A percentile compares a stretch with the other conserved stretches of the same genome.
Conservation (phyloP, 2,113 vertebrate genomes). For the Megaceryle maxima region DNA sequence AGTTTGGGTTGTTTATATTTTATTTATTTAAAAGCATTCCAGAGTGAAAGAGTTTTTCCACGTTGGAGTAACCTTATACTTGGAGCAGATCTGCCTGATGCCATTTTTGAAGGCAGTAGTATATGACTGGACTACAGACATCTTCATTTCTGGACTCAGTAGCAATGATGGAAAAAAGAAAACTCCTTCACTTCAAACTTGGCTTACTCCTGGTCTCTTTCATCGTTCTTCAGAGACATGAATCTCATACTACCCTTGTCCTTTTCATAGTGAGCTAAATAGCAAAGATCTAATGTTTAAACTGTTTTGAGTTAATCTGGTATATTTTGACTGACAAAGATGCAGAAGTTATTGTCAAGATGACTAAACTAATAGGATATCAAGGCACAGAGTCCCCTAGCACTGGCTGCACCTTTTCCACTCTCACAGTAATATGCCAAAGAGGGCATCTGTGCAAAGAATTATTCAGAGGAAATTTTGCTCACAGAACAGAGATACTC, state of each 20-base stretch:
- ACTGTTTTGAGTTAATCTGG: not conserved
- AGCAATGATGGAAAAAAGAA: not conserved
- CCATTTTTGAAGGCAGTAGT: not conserved
- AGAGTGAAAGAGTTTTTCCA: not conserved
- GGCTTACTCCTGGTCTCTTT: not conserved
- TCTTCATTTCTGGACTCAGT: not conserved
- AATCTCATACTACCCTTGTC: not conserved
- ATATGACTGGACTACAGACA: not conserved
- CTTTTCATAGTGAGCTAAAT: not conserved
- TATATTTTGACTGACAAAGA: not conserved
- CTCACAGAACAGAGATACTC: not conserved
- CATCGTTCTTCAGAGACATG: not conserved
- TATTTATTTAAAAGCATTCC: not conserved
- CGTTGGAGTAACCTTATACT: not conserved
- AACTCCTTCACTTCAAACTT: not conserved
- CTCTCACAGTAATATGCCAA: not conserved
- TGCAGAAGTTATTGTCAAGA: not conserved
- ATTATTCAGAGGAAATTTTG: not conserved
- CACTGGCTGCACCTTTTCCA: not conserved
- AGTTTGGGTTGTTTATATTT: no score
- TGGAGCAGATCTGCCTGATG: rapidly evolving
- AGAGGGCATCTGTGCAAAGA: not conserved
- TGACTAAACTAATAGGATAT: not conserved
- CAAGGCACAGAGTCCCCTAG: not conserved
- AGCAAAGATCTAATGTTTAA: not conserved